These are phyloP conservation scores for Callipepla squamata DNA, from an alignment of 2,113 vertebrate genomes.

Conservation along the genomic window DNA sequence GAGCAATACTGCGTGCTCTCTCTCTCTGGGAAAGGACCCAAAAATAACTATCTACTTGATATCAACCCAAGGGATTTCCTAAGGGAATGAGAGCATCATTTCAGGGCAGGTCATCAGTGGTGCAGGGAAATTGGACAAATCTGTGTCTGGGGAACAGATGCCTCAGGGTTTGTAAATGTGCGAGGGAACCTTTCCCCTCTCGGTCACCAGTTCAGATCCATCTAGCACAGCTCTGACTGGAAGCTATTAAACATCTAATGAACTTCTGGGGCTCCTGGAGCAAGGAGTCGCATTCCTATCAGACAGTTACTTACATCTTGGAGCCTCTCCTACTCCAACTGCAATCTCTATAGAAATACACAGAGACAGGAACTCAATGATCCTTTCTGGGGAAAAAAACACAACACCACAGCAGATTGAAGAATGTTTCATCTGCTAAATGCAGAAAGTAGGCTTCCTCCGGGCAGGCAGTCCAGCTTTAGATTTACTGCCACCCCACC, in stretches of 20 bases:
- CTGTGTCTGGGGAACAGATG: conserved; percentile 61
- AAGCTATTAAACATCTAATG: conserved; percentile 53
- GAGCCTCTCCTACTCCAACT: not conserved
- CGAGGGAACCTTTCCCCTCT: conserved; percentile 51
- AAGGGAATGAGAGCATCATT: conserved; percentile 44
- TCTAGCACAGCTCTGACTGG: conserved; percentile 10
- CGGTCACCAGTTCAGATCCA: conserved; percentile 45
- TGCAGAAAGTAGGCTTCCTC: not conserved
- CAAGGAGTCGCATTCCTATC: not conserved
- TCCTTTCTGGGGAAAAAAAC: too few relatives aligned
- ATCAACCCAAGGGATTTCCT: conserved; percentile 62
- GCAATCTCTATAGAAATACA: not conserved
- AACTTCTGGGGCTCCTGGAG: conserved; percentile 42
- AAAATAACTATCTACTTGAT: conserved; percentile 65
- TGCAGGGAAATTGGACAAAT: conserved; percentile 55
- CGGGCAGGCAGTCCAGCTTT: not conserved
- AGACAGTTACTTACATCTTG: not conserved
- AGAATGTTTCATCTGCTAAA: not conserved
- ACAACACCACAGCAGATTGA: not conserved
- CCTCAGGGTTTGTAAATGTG: conserved; percentile 52
- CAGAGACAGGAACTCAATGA: not conserved
- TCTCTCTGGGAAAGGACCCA: conserved; percentile 61
- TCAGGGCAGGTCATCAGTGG: conserved; percentile 52
- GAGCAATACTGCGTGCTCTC: conserved; percentile 36
- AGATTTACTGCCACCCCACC: not conserved